Conservation (phyloP, 2,888 invertebrate genomes). For the Pollenia labialis region DNA sequence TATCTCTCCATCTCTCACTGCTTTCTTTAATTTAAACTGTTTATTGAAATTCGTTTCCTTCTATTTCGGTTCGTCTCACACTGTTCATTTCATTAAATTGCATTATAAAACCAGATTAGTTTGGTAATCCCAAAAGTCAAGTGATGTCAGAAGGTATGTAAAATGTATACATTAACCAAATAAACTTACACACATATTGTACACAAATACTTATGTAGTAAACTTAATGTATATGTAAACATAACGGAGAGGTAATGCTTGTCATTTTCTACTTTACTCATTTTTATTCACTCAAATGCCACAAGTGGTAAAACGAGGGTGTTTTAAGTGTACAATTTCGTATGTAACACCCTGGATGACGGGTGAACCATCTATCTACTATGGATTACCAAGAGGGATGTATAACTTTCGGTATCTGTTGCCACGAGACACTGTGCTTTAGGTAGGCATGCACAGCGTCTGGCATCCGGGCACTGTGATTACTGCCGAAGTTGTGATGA, state of each 20-base stretch:
- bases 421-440: no score
- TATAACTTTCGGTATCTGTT: no score
- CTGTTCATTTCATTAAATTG: slow-evolving; percentile 15
- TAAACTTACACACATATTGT: slow-evolving; percentile 3
- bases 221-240: not conserved
- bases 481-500: no score
- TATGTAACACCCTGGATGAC: no score
- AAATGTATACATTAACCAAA: slow-evolving; percentile 23
- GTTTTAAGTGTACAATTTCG: no score
- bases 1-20: no score
- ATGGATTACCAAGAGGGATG: no score
- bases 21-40: not conserved
- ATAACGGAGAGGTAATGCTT: slow-evolving; percentile 28
- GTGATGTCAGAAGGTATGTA: not conserved
- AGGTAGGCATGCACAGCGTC: no score
- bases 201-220: no score
- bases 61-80: not conserved
- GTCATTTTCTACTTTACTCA: slow-evolving; percentile 11
- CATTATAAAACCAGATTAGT: slow-evolving; percentile 59
- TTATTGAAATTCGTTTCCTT: not conserved
- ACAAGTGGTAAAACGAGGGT: no score
- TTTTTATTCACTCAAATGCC: not conserved
- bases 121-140: slow-evolving; percentile 58
- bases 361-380: no score
- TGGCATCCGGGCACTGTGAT: no score